Conservation (phyloP, 1,140 invertebrate species). For the Heliconius eleuchia region DNA sequence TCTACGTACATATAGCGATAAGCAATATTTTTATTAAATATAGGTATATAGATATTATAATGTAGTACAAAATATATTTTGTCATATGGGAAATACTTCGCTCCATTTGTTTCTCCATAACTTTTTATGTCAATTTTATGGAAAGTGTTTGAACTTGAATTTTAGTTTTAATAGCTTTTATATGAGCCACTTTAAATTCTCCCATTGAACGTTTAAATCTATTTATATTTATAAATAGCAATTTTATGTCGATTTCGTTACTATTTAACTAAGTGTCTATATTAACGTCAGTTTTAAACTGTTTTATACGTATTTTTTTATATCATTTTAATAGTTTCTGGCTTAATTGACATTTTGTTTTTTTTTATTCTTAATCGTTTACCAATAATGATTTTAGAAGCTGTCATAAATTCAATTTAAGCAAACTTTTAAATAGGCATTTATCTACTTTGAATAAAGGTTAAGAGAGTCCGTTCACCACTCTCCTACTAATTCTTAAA, state of each 20-base stretch:
- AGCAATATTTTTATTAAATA: too few species aligned
- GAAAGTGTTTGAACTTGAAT: constrained; percentile 37
- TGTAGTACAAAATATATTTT: not conserved
- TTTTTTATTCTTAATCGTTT: not conserved
- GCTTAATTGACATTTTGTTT: not conserved
- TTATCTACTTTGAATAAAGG: too few species aligned
- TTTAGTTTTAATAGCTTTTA: constrained; percentile 38
- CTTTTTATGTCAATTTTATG: constrained; percentile 42
- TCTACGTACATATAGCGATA: too few species aligned
- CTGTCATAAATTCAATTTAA: not conserved
- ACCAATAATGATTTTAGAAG: not conserved
- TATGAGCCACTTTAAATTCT: constrained; percentile 17
- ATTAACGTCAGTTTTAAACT: not conserved
- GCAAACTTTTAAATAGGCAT: too few species aligned
- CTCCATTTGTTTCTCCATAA: not conserved
- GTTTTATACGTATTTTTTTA: not conserved
- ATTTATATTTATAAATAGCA: not conserved
- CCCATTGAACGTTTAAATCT: not conserved
- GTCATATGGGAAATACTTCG: not conserved
- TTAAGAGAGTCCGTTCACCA: too few species aligned
- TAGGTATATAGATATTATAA: too few species aligned
- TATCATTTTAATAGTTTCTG: not conserved
- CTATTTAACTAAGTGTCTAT: constrained; percentile 5
- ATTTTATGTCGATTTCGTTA: constrained; percentile 3
- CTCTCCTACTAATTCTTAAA: too few species aligned